These are phyloP conservation scores for human (Homo sapiens) DNA, from an alignment of 2,113 vertebrate species.

Conservation along the genomic window DNA sequence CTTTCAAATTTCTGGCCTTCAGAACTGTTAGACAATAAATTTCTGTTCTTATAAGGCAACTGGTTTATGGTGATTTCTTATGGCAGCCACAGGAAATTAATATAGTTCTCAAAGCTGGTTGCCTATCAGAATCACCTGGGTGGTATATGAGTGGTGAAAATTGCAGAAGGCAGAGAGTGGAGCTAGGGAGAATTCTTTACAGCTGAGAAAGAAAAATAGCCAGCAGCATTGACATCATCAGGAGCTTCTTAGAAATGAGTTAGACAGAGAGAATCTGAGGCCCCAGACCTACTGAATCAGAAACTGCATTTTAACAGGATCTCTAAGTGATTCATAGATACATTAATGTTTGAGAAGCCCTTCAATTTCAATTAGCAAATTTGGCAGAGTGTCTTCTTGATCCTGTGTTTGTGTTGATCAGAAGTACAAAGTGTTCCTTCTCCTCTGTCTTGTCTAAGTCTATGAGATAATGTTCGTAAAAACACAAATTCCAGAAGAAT, in stretches of 20 bases:
- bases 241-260: neutral
- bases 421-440: neutral
- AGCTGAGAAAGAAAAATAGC: rapidly evolving
- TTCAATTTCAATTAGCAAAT: neutral
- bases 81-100: neutral
- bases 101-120: neutral
- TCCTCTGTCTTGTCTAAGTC: neutral
- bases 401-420: neutral
- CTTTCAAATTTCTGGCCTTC: neutral
- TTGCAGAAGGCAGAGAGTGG: rapidly evolving
- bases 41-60: neutral
- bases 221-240: too few relatives aligned
- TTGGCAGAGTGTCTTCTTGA: too few relatives aligned
- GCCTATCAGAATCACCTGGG: rapidly evolving
- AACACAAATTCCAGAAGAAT: neutral
- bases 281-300: neutral
- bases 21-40: neutral
- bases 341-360: neutral
- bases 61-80: too few relatives aligned
- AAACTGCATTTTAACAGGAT: neutral
- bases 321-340: neutral
- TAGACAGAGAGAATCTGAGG: neutral
- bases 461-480: neutral
- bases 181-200: too few relatives aligned
- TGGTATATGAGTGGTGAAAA: neutral